Conservation (phyloP, 2,797 vertebrate genomes). For the Ammospiza maritima region DNA sequence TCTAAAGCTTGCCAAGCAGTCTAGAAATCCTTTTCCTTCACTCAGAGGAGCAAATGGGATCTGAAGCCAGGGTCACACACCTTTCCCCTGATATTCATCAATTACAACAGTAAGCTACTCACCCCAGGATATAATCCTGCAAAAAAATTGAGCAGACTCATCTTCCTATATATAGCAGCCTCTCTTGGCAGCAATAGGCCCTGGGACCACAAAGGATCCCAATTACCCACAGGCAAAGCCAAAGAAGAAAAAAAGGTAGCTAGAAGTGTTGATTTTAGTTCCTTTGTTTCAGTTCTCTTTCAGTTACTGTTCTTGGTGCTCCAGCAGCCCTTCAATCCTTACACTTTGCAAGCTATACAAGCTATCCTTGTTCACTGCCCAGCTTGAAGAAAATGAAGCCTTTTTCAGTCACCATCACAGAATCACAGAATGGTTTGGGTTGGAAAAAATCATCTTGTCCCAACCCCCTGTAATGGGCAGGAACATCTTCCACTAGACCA, state of each 20-base stretch:
- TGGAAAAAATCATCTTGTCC: not conserved
- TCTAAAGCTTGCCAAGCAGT: not conserved
- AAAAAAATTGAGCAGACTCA: not conserved
- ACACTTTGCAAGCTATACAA: not conserved
- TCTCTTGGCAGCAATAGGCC: not conserved
- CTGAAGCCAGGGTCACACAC: not conserved
- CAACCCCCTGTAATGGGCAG: rapidly evolving
- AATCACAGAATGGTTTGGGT: not conserved
- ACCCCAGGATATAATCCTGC: not conserved
- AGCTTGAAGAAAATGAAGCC: not conserved
- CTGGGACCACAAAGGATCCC: not conserved
- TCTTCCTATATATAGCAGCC: not conserved
- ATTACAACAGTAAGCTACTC: not conserved
- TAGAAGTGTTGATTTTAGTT: not conserved
- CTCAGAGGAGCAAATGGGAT: not conserved
- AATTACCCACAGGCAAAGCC: not conserved
- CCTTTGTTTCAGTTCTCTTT: not conserved
- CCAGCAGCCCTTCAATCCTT: not conserved
- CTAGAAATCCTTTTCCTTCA: not conserved
- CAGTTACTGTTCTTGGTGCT: not conserved
- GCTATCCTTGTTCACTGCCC: not conserved
- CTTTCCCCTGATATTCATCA: not conserved
- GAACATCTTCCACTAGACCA: not conserved
- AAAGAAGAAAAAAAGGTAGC: not conserved
- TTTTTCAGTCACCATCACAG: not conserved